Percentiles rank a stretch among this genome's conserved stretches.
Conservation (phyloP, 2,797 vertebrate species). For the Cuniculus paca region DNA sequence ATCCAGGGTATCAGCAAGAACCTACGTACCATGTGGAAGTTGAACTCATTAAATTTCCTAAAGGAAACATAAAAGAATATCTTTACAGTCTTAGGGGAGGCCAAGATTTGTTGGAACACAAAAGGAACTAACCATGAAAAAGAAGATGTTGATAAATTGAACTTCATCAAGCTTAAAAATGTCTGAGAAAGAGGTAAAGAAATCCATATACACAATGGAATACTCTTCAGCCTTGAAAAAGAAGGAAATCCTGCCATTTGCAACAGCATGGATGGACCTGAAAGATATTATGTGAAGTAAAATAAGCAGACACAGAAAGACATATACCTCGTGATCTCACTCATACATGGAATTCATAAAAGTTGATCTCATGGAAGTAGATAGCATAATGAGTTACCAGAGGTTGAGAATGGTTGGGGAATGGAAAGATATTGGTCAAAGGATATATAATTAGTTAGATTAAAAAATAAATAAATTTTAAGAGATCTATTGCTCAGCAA, state of each 20-base stretch:
- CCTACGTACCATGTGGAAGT: not conserved
- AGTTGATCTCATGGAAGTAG: not conserved
- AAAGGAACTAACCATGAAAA: not conserved
- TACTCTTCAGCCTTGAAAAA: not conserved
- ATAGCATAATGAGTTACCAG: not conserved
- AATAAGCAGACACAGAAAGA: not conserved
- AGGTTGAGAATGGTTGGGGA: not conserved
- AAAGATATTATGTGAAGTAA: not conserved
- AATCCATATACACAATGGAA: not conserved
- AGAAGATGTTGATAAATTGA: not conserved
- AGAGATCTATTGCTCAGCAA: not conserved
- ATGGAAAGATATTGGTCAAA: not conserved
- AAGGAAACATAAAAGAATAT: not conserved
- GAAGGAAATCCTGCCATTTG: not conserved
- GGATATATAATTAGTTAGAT: not conserved
- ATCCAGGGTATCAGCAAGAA: not conserved
- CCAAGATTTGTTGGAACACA: not conserved
- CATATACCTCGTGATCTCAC: not conserved
- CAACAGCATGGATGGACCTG: not conserved
- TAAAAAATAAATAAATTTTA: not conserved
- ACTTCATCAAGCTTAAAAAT: not conserved
- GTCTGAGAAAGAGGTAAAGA: not conserved
- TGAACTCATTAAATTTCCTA: not conserved
- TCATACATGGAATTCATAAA: not conserved
- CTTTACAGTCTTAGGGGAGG: not conserved